Percentiles rank a stretch among this genome's conserved stretches.
Conservation (phyloP, 1,140 invertebrate genomes). For the Tetraneura akinire region DNA sequence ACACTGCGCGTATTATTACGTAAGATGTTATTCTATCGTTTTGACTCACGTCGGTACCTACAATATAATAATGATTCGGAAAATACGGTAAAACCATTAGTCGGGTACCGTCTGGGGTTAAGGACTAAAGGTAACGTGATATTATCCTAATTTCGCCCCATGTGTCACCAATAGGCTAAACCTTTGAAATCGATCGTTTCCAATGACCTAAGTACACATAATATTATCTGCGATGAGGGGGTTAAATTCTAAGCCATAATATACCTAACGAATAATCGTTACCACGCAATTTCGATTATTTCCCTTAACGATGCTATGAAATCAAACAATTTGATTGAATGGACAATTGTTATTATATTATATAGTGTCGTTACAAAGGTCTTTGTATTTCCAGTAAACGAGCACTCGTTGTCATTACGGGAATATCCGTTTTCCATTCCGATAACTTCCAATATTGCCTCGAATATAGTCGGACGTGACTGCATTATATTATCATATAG, state of each 20-base stretch:
- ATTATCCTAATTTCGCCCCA: not conserved
- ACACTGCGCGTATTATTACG: not conserved
- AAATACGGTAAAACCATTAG: not conserved
- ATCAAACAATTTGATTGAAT: not conserved
- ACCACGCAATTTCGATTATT: not conserved
- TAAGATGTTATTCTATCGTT: not conserved
- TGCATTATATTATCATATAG: too few relatives aligned
- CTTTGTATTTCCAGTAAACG: too few relatives aligned
- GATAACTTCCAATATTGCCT: too few relatives aligned
- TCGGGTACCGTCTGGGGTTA: not conserved
- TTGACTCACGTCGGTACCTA: not conserved
- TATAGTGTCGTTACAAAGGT: too few relatives aligned
- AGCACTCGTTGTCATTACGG: too few relatives aligned
- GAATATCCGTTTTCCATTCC: too few relatives aligned
- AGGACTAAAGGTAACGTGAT: not conserved
- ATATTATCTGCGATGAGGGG: not conserved
- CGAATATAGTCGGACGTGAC: too few relatives aligned
- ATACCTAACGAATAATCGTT: not conserved
- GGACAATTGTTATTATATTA: not conserved
- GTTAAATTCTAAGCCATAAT: not conserved
- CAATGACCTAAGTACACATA: not conserved
- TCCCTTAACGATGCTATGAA: not conserved
- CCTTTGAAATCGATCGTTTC: not conserved
- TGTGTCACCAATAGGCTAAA: not conserved
- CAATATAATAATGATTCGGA: too few relatives aligned